These are phyloP conservation scores for Saccostrea glomerata DNA, from an alignment of 1,140 invertebrate genomes.

Conservation along the genomic window DNA sequence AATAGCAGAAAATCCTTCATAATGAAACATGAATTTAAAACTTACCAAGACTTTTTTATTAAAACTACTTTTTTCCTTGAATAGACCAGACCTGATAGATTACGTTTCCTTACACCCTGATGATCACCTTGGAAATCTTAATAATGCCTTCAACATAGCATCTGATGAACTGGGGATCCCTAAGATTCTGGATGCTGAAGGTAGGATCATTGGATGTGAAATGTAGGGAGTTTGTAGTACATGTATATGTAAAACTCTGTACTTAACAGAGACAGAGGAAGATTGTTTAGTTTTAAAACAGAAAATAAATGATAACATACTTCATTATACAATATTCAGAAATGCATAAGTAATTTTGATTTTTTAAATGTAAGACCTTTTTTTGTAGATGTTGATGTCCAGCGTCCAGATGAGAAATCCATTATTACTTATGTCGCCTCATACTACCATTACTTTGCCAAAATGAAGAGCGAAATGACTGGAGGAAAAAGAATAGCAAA, in stretches of 20 bases:
- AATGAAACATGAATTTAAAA: too few species aligned
- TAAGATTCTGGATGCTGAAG: conserved; percentile 93
- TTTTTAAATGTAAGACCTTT: not conserved
- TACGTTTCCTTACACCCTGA: conserved; percentile 79
- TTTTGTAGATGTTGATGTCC: conserved; percentile 92
- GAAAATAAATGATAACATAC: too few species aligned
- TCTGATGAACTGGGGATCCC: conserved; percentile 94
- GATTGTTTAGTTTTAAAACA: too few species aligned
- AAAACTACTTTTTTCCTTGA: conserved; percentile 79
- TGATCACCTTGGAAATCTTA: conserved; percentile 85
- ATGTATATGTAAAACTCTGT: not conserved
- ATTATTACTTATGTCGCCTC: conserved; percentile 99
- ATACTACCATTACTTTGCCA: conserved; percentile 99
- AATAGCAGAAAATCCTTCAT: not conserved
- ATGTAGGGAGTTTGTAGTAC: not conserved
- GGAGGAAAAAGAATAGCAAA: conserved; percentile 98
- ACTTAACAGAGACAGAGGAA: too few species aligned
- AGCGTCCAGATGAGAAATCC: conserved; percentile 97
- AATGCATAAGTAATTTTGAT: too few species aligned
- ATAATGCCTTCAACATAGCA: conserved; percentile 96
- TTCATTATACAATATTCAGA: too few species aligned
- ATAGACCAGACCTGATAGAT: conserved; percentile 93
- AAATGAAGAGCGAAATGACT: conserved; percentile 99
- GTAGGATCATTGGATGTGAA: conserved; percentile 67
- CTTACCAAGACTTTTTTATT: too few species aligned